A percentile compares a stretch with the other conserved stretches of the same genome.
These are phyloP conservation scores for Mesodorylaimus sp. DNA, from an alignment of 2,888 invertebrate species.

Conservation along the genomic window DNA sequence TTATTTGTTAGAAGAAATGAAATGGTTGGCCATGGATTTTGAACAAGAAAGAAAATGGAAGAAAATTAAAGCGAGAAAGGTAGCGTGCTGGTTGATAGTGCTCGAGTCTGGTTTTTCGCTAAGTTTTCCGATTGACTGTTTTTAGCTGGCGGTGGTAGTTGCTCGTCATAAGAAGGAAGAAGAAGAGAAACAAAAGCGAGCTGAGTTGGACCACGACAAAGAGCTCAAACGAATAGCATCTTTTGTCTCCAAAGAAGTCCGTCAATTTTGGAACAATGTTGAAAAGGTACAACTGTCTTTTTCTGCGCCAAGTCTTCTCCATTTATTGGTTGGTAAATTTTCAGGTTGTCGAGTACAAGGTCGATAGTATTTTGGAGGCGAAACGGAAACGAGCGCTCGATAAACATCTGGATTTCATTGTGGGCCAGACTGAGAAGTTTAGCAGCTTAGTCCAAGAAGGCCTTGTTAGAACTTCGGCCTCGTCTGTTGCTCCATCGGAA, in stretches of 20 bases:
- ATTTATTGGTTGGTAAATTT: constrained; percentile 1
- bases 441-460: constrained; percentile 21
- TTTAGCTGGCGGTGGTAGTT: background rate
- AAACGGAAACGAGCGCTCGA: constrained; percentile 83
- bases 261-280: constrained; percentile 84
- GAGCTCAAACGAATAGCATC: constrained; percentile 67
- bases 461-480: background rate
- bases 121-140: background rate
- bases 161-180: constrained; percentile 42
- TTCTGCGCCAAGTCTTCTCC: background rate
- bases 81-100: constrained; percentile 18
- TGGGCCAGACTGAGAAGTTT: constrained; percentile 93
- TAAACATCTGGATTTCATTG: constrained; percentile 87
- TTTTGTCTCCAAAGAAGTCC: constrained; percentile 74
- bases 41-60: constrained; percentile 95
- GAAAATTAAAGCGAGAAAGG: constrained; percentile 75
- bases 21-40: constrained; percentile 93
- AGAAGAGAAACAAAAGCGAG: constrained; percentile 65
- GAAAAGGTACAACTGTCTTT: constrained; percentile 49
- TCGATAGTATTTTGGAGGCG: constrained; percentile 73
- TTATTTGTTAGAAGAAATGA: constrained; percentile 92
- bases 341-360: constrained; percentile 74
- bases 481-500: background rate
- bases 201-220: constrained; percentile 73
- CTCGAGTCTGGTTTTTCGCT: background rate